Evolutionary conservation across 1,140 invertebrate genomes (phyloP).

Genomic region (Stratiolaelaps scimitus): DNA sequence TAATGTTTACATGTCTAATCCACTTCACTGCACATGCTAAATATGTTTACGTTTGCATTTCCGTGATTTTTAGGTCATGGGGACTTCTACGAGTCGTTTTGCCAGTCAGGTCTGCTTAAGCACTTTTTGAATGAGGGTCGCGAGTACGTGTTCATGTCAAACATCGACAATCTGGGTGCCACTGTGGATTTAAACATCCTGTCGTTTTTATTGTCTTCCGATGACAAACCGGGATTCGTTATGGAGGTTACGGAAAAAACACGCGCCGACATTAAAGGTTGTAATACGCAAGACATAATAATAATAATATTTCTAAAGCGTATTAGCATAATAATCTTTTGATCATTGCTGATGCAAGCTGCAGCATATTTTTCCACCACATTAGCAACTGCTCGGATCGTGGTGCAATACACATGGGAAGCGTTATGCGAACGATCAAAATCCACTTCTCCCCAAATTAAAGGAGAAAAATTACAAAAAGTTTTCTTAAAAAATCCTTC

Average conservation of each 20-base stretch:
- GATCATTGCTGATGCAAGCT: no score
- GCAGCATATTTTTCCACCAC: no score
- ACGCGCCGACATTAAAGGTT: conserved; percentile 82
- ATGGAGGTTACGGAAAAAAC: conserved; percentile 99
- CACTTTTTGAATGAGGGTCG: conserved; percentile 73
- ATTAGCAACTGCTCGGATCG: no score
- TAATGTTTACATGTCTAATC: no score
- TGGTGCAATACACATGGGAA: no score
- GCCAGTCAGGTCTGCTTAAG: conserved; percentile 78
- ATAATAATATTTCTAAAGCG: no score
- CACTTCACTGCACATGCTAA: conserved; percentile 48
- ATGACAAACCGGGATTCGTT: conserved; percentile 69
- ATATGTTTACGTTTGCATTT: not conserved
- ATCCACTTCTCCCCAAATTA: no score
- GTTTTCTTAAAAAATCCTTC: no score
- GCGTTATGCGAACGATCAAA: no score
- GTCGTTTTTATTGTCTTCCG: conserved; percentile 55
- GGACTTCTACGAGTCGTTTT: conserved; percentile 93
- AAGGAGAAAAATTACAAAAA: no score
- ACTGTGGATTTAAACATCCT: conserved; percentile 79
- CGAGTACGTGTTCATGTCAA: conserved; percentile 95
- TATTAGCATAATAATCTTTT: no score
- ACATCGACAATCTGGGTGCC: conserved; percentile 98
- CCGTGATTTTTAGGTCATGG: conserved; percentile 96
- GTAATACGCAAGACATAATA: no score